Evolutionary conservation across 2,797 vertebrate species (phyloP), one percentile per base, ranked within the genome.

Genomic region (Chiroxiphia lanceolata): DNA sequence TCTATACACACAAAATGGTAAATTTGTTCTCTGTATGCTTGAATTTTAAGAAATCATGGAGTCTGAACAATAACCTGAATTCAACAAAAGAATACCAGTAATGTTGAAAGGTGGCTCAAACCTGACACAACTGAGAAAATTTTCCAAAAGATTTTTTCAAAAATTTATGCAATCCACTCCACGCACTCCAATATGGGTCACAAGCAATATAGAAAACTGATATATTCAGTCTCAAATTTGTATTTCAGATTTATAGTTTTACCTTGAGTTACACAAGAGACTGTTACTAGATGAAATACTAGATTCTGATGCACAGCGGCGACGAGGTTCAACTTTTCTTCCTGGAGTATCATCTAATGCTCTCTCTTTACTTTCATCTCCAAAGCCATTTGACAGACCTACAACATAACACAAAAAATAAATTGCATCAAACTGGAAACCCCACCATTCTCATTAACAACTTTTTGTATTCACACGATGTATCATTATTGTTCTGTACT

Each of bases 281-380:
- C 99, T 99, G 97, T 98, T 98, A 97, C 98, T 98, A 68, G 99
- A 99, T 25, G 99, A 99, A 97, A 99, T 98, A 97, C 99, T 99
- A 84, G 99, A 99, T 98, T 99, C 99, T 0, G 99, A 99, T 87
- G 99, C 99, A n/a, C 99, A 99, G 96, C 99, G 98, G 75, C 99
- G 98, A 19, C 99, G 98, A 64, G 98, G 98, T 90, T 99, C 98
- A 71, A 98, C 96, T 59, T 98, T 98, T 97, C 98, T 97, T 77
- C 97, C 98, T 7, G 97, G 96, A 97, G 97, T 94, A 3, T 98
- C 90, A 64, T 98, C 98, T 61, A 94, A 96, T 51, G 96, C 94
- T 97, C 97, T 98, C 65, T 98, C 98, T 45, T 98, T 98, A 94
- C 97, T 97, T 44, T 98, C 97, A 42, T 98, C 98, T 96, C 98